Percentiles rank a stretch among this genome's conserved stretches.
These are phyloP conservation scores for Sebastes miniatus DNA, from an alignment of 2,797 vertebrate genomes.

Conservation along the genomic window DNA sequence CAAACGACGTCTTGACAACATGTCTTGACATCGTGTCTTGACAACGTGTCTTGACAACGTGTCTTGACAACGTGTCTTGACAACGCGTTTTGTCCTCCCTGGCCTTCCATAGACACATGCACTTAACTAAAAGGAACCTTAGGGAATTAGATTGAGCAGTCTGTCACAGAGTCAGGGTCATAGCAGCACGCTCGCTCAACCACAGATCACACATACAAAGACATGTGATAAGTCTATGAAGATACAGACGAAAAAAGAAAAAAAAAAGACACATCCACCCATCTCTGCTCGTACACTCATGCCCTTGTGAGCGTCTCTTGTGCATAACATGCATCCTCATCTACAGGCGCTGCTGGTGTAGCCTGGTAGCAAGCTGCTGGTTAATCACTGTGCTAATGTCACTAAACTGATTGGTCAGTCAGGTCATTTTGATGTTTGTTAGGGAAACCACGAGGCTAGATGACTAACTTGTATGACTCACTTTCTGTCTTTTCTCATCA, in stretches of 20 bases:
- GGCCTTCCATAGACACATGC: background rate
- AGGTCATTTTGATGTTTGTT: constrained; percentile 57
- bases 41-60: no score
- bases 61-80: no score
- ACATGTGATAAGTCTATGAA: background rate
- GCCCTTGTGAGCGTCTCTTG: background rate
- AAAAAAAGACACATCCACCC: background rate
- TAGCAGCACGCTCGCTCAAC: constrained; percentile 33
- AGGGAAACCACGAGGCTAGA: constrained; percentile 31
- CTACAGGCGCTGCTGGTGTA: constrained; percentile 46
- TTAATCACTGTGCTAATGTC: constrained; percentile 74
- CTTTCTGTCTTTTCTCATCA: background rate
- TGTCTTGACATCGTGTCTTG: no score
- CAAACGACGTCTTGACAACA: no score
- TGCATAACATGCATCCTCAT: background rate
- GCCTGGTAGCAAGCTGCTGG: constrained; percentile 42
- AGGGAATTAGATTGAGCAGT: constrained; percentile 43
- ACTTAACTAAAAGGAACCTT: constrained; percentile 9
- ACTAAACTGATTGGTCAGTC: constrained; percentile 69
- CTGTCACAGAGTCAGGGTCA: constrained; percentile 60
- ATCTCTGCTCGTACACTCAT: background rate
- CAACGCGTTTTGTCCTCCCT: no score
- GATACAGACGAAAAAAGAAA: background rate
- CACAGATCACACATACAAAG: background rate
- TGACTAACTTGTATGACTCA: constrained; percentile 48